These are phyloP conservation scores for Amphiduros pacificus DNA, from an alignment of 2,888 invertebrate genomes.

Conservation along the genomic window DNA sequence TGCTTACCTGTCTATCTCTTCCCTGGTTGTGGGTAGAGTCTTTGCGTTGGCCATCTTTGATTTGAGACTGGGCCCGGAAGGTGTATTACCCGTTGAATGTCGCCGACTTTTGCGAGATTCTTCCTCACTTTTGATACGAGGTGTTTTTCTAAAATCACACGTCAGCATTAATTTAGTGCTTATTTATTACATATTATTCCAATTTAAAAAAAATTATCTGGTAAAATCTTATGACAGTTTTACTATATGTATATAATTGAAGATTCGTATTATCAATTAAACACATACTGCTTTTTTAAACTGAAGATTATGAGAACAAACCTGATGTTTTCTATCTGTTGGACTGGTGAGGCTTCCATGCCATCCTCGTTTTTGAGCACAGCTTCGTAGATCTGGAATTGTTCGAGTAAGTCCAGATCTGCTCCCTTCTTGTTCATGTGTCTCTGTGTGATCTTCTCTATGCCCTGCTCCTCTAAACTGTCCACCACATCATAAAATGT, in stretches of 20 bases:
- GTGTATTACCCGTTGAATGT: conserved; percentile 14
- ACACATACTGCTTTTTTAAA: too few species aligned
- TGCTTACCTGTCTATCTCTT: too few species aligned
- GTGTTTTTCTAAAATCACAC: conserved; percentile 38
- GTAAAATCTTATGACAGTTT: too few species aligned
- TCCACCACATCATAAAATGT: conserved; percentile 98
- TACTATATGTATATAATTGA: too few species aligned
- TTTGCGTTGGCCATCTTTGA: too few species aligned
- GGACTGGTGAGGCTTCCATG: conserved; percentile 39
- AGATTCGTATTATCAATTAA: too few species aligned
- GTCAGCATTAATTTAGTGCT: neutral
- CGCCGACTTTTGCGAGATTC: conserved; percentile 25
- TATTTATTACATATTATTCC: too few species aligned
- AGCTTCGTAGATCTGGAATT: conserved; percentile 93
- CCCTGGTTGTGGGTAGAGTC: too few species aligned
- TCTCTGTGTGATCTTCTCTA: conserved; percentile 59
- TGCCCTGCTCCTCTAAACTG: conserved; percentile 81
- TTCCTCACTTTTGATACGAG: conserved; percentile 50
- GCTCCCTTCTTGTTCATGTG: conserved; percentile 75
- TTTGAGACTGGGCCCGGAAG: too few species aligned
- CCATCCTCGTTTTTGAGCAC: conserved; percentile 88
- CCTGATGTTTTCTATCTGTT: conserved; percentile 48
- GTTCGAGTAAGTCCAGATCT: conserved; percentile 87
- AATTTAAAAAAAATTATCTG: too few species aligned
- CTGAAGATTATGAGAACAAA: too few species aligned